These are phyloP conservation scores for Clarias magur DNA, from an alignment of 2,113 vertebrate genomes.

Conservation along the genomic window DNA sequence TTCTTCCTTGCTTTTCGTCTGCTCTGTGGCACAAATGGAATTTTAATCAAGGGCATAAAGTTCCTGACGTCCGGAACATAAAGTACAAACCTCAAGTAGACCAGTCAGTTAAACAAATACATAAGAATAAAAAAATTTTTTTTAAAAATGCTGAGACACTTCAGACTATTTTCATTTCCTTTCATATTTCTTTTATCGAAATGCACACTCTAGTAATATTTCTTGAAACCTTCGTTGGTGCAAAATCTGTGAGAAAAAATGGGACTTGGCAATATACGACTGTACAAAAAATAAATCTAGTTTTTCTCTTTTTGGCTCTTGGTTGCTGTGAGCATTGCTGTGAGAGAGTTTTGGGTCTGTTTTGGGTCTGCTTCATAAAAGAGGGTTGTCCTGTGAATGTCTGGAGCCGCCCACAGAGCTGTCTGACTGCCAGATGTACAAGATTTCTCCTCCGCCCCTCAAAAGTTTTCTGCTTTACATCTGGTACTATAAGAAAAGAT, in stretches of 20 bases:
- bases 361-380: constrained; percentile 31
- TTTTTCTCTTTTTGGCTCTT: constrained; percentile 23
- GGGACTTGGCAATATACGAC: no score
- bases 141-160: neutral
- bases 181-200: no score
- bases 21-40: constrained; percentile 46
- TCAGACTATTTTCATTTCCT: neutral
- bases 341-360: constrained; percentile 21
- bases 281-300: neutral
- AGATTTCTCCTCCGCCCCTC: constrained; percentile 34
- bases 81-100: constrained; percentile 23
- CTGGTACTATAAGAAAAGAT: constrained; percentile 43
- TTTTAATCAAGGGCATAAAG: constrained; percentile 46
- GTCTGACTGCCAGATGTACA: constrained; percentile 58
- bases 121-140: constrained; percentile 11
- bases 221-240: neutral
- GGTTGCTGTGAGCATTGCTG: constrained; percentile 22
- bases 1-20: constrained; percentile 36
- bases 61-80: constrained; percentile 21
- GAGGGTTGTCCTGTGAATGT: constrained; percentile 46
- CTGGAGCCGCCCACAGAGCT: constrained; percentile 49
- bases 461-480: constrained; percentile 30
- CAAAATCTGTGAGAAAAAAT: neutral
- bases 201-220: neutral
- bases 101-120: constrained; percentile 28